phyloP scores from a whole-genome alignment of 2,888 invertebrate genomes.

The Phlogophora meticulosa region DNA sequence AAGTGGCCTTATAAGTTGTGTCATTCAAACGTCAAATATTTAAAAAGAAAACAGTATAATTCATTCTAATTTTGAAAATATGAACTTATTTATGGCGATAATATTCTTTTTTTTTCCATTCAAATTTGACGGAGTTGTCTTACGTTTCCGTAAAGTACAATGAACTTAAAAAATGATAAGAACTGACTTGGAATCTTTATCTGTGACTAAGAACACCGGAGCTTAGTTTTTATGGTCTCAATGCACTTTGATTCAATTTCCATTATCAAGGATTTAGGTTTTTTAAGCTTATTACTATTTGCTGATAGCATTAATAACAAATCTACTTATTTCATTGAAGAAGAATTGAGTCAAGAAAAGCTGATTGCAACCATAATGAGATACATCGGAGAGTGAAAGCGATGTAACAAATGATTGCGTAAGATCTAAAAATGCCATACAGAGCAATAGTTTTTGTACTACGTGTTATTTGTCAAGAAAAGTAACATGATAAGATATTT shows the following conservation, averaged over 20 bases:
- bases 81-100: too few relatives aligned
- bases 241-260: conserved; percentile 39
- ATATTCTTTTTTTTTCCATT: background rate
- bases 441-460: conserved; percentile 10
- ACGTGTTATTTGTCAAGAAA: conserved; percentile 24
- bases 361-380: background rate
- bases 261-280: conserved; percentile 27
- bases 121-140: background rate
- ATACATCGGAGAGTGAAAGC: background rate
- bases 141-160: background rate
- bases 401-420: conserved; percentile 6
- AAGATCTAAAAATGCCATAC: background rate
- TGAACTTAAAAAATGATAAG: conserved; percentile 20
- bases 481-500: conserved; percentile 11
- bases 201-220: background rate
- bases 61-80: too few relatives aligned
- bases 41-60: too few relatives aligned
- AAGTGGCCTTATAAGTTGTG: background rate
- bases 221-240: conserved; percentile 30
- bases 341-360: conserved; percentile 6
- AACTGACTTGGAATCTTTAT: conserved; percentile 4
- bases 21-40: too few relatives aligned
- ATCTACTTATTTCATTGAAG: background rate
- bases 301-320: conserved; percentile 11
- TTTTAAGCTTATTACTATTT: conserved; percentile 15